Conservation (phyloP, 2,888 invertebrate genomes). For the Oscheius myriophilus region DNA sequence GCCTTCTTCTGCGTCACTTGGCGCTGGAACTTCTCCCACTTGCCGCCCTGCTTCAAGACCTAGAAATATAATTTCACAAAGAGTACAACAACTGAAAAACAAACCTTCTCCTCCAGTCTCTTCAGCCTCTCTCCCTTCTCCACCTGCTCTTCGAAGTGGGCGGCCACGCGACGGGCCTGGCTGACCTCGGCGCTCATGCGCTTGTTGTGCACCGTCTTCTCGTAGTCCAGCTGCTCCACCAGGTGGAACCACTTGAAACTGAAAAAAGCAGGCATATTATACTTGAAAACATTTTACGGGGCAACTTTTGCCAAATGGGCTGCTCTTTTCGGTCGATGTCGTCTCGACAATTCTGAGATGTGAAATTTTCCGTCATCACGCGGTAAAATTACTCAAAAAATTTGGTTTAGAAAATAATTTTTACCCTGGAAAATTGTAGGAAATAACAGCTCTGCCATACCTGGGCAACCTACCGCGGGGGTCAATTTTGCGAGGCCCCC, state of each 20-base stretch:
- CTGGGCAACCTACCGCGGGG: no score
- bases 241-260: constrained; percentile 95
- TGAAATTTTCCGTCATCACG: no score
- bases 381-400: no score
- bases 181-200: constrained; percentile 72
- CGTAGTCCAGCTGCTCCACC: constrained; percentile 90
- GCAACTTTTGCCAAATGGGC: background rate
- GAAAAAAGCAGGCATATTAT: constrained; percentile 35
- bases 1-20: constrained; percentile 62
- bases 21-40: constrained; percentile 63
- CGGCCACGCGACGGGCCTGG: constrained; percentile 89
- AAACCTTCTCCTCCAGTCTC: constrained; percentile 65
- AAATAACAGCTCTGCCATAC: no score
- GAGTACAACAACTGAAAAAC: background rate
- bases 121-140: constrained; percentile 70
- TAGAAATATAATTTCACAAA: constrained; percentile 13
- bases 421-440: no score
- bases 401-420: no score
- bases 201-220: constrained; percentile 87
- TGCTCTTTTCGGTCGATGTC: no score
- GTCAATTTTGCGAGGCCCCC: no score
- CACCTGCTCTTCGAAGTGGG: constrained; percentile 80
- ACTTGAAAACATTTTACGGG: no score
- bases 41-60: constrained; percentile 64
- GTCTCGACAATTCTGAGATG: no score